phyloP scores from a whole-genome alignment of 2,113 vertebrate genomes.

The Coracopsis vasa region DNA sequence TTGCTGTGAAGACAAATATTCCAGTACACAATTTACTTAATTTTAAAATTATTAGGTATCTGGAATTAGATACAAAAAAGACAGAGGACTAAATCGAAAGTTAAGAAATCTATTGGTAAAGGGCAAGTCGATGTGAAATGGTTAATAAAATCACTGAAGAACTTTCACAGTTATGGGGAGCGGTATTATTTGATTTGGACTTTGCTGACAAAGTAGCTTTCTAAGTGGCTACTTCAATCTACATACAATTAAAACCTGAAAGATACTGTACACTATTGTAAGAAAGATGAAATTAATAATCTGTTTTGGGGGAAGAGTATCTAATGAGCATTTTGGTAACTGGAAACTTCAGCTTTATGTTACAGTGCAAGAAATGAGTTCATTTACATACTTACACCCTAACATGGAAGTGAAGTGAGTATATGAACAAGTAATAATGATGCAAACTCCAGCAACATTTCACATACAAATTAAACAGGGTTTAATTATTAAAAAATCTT shows the following conservation, averaged over 20 bases:
- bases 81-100: neutral
- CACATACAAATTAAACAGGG: neutral
- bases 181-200: neutral
- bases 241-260: neutral
- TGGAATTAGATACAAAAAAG: neutral
- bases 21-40: neutral
- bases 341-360: neutral
- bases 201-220: neutral
- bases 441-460: neutral
- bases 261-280: neutral
- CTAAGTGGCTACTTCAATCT: neutral
- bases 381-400: neutral
- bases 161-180: neutral
- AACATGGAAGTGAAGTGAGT: neutral
- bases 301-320: neutral
- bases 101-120: neutral
- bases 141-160: neutral
- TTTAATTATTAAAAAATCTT: conserved; percentile 6
- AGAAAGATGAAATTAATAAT: neutral
- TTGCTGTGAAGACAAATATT: neutral
- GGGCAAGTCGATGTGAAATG: neutral
- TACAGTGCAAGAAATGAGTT: neutral
- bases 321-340: neutral
- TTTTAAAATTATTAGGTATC: neutral
- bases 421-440: neutral